Percentiles rank a stretch among this genome's conserved stretches.
Evolutionary conservation across 2,797 vertebrate species (phyloP).

Genomic region (Sylvilagus floridanus): DNA sequence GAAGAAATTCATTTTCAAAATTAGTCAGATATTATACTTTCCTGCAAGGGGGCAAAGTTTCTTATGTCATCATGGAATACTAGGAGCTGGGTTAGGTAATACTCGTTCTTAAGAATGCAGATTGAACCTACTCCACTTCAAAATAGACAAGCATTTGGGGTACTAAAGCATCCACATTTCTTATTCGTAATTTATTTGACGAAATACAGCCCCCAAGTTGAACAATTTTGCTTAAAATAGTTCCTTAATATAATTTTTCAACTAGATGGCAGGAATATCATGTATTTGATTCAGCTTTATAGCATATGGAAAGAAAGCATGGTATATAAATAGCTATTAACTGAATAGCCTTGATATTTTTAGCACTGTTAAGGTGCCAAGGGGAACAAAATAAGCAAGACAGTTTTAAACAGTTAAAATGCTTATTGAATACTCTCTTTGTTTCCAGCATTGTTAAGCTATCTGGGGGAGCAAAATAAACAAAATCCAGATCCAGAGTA

Average conservation of each 20-base stretch:
- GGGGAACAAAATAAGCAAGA: slow-evolving; percentile 44
- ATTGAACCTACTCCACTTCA: neutral
- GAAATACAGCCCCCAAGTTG: neutral
- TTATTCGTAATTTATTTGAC: slow-evolving; percentile 49
- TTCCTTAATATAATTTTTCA: slow-evolving; percentile 20
- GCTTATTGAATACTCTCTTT: no score
- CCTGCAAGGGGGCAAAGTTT: slow-evolving; percentile 42
- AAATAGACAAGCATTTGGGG: neutral
- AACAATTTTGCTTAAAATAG: slow-evolving; percentile 23
- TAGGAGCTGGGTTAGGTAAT: slow-evolving; percentile 36
- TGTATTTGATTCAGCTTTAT: slow-evolving; percentile 30
- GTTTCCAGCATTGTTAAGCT: no score
- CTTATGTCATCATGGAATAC: slow-evolving; percentile 50
- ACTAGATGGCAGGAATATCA: neutral
- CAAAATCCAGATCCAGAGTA: neutral
- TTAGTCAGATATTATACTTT: slow-evolving; percentile 42
- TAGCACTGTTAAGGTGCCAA: neutral
- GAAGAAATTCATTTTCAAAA: slow-evolving; percentile 78
- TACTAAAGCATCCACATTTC: neutral
- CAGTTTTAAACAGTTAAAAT: no score
- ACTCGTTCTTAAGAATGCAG: slow-evolving; percentile 60
- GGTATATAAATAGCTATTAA: neutral
- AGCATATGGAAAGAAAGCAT: neutral
- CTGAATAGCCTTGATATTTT: slow-evolving; percentile 21
- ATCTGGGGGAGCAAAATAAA: neutral